phyloP scores from a whole-genome alignment of 2,888 invertebrate genomes.

The Nephrocerus scutellatus region DNA sequence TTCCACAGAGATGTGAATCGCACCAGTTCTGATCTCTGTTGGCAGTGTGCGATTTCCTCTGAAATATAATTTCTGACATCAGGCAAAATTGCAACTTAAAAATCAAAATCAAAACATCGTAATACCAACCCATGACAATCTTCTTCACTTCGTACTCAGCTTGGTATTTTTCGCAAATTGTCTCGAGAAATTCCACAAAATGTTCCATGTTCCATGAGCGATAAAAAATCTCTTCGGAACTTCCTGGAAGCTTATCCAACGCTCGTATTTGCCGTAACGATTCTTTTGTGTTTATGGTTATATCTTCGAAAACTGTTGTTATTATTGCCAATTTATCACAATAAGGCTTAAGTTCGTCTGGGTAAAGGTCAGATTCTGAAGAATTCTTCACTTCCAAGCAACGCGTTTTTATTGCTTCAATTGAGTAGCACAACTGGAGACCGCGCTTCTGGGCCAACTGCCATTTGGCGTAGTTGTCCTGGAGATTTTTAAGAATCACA shows the following conservation, averaged over 20 bases:
- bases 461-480: conserved; percentile 40
- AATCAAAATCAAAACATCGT: neutral
- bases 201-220: conserved; percentile 39
- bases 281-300: conserved; percentile 30
- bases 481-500: conserved; percentile 26
- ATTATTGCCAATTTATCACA: conserved; percentile 40
- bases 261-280: conserved; percentile 33
- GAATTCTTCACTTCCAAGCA: conserved; percentile 25
- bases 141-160: conserved; percentile 34
- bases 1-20: conserved; percentile 36
- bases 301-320: conserved; percentile 34
- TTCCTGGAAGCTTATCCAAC: conserved; percentile 30
- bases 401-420: conserved; percentile 39
- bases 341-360: conserved; percentile 28
- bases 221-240: conserved; percentile 29
- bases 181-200: conserved; percentile 30
- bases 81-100: too few relatives aligned
- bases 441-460: conserved; percentile 40
- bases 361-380: conserved; percentile 23
- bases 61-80: conserved; percentile 3
- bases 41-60: conserved; percentile 40
- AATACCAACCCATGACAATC: conserved; percentile 33
- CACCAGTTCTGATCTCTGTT: conserved; percentile 30
- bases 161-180: conserved; percentile 30
- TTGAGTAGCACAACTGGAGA: conserved; percentile 33